Evolutionary conservation across 2,888 invertebrate genomes (phyloP).

Genomic region (Dasypolia templi): DNA sequence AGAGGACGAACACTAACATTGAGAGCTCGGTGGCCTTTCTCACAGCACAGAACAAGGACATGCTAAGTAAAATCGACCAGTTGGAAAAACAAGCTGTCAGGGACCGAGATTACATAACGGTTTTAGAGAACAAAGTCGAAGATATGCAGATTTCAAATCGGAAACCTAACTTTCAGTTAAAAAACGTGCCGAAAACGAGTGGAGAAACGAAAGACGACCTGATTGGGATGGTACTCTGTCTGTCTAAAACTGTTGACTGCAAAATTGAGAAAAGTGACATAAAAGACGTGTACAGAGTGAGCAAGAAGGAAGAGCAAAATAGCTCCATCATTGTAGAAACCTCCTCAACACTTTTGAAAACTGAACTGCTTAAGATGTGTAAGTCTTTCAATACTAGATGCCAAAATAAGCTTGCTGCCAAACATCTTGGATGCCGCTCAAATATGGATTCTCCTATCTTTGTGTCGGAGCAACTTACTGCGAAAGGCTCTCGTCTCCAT

Average conservation of each 20-base stretch:
- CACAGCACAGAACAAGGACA: background rate
- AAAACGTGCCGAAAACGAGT: background rate
- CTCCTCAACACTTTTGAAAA: too few species aligned
- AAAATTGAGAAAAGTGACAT: background rate
- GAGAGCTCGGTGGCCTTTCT: background rate
- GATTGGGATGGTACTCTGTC: background rate
- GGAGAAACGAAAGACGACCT: background rate
- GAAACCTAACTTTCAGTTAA: background rate
- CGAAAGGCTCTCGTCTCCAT: too few species aligned
- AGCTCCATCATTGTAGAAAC: too few species aligned
- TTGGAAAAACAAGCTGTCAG: background rate
- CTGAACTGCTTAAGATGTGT: too few species aligned
- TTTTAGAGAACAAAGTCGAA: background rate
- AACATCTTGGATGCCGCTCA: background rate
- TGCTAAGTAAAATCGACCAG: background rate
- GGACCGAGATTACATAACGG: background rate
- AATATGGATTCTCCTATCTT: too few species aligned
- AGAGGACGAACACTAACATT: background rate
- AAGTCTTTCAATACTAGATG: too few species aligned
- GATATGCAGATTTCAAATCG: background rate
- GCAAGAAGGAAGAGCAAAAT: background rate
- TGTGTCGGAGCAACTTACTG: too few species aligned
- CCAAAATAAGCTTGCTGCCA: too few species aligned
- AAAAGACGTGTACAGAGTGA: background rate
- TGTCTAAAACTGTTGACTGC: background rate